Evolutionary conservation across 2,113 vertebrate genomes (phyloP).

Genomic region (Hippocampus zosterae): DNA sequence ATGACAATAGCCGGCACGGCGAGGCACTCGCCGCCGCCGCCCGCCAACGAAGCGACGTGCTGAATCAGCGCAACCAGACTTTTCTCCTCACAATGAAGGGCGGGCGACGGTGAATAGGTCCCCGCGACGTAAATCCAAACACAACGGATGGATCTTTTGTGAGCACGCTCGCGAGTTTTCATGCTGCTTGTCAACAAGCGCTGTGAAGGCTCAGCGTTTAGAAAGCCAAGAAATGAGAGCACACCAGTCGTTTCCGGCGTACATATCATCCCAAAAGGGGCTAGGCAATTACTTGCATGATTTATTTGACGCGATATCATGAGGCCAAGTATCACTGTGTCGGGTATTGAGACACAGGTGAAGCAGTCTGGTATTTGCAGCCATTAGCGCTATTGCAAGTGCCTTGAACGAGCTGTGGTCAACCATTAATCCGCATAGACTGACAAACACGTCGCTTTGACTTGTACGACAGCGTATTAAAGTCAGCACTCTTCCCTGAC

Average conservation of each 20-base stretch:
- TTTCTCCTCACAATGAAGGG: conserved; percentile 21
- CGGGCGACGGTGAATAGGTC: conserved; percentile 10
- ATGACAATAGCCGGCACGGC: conserved; percentile 29
- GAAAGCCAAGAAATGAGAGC: conserved; percentile 1
- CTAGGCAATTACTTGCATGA: too few species aligned
- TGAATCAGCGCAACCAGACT: conserved; percentile 46
- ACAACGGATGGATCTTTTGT: conserved; percentile 4
- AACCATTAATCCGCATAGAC: conserved; percentile 41
- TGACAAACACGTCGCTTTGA: not conserved
- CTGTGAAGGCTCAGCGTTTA: not conserved
- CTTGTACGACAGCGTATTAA: not conserved
- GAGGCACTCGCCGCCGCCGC: conserved; percentile 2
- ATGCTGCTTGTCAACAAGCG: not conserved
- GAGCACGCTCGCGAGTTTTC: conserved; percentile 3
- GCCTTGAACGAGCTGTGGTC: conserved; percentile 29
- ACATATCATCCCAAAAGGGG: not conserved
- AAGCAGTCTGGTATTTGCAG: not conserved
- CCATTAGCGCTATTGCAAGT: not conserved
- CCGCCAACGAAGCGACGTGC: conserved; percentile 7
- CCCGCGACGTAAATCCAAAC: conserved; percentile 7
- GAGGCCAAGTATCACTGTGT: not conserved
- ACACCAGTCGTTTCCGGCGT: not conserved
- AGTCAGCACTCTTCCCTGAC: not conserved
- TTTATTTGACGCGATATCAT: too few species aligned
- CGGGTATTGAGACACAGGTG: not conserved